phyloP scores from a whole-genome alignment of 2,113 vertebrate species.

The Strix uralensis region DNA sequence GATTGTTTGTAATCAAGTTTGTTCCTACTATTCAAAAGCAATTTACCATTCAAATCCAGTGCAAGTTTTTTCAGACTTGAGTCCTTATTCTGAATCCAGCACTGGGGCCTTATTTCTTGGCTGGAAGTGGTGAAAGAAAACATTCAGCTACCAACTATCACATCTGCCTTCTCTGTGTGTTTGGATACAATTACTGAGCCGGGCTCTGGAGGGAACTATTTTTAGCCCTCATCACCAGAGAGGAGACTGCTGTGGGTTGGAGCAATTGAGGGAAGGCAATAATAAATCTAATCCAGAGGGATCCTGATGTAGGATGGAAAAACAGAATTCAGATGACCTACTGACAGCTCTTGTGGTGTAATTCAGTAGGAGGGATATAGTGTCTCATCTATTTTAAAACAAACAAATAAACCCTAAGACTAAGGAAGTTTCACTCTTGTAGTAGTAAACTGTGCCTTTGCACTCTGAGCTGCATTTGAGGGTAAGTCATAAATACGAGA shows the following conservation, averaged over 20 bases:
- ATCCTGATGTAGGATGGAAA: background rate
- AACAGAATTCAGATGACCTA: background rate
- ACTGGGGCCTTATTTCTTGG: background rate
- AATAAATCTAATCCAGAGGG: slow-evolving; percentile 13
- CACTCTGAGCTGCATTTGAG: background rate
- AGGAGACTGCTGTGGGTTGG: background rate
- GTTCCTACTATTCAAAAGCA: background rate
- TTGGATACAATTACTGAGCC: background rate
- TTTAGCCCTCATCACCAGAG: background rate
- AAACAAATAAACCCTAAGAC: slow-evolving; percentile 6
- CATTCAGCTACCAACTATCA: background rate
- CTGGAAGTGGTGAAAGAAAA: background rate
- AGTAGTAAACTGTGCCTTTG: background rate
- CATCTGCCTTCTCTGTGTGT: slow-evolving; percentile 23
- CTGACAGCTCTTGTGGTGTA: slow-evolving; percentile 3
- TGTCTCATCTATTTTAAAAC: background rate
- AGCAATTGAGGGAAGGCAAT: background rate
- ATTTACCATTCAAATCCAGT: background rate
- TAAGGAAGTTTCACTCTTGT: background rate
- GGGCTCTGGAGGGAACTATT: background rate
- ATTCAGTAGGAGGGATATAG: background rate
- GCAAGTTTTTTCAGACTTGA: background rate
- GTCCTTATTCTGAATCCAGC: background rate
- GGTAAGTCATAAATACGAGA: background rate
- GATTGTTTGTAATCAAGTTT: background rate